phyloP scores from a whole-genome alignment of 2,113 vertebrate genomes.

The Chroicocephalus ridibundus region DNA sequence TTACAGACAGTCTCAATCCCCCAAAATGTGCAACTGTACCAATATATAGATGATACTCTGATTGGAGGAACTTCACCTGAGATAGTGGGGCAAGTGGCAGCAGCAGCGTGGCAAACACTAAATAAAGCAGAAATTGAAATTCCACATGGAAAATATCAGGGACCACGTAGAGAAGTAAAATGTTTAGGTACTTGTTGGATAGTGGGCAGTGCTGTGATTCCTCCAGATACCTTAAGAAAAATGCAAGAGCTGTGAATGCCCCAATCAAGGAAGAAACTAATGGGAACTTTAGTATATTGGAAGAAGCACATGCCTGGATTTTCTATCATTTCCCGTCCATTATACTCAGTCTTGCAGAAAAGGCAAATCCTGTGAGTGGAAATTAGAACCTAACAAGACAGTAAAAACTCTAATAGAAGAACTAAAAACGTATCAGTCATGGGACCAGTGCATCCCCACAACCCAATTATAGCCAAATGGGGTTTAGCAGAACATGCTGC shows the following conservation, averaged over 20 bases:
- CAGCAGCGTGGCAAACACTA: too few species aligned
- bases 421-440: not conserved
- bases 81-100: too few species aligned
- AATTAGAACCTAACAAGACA: not conserved
- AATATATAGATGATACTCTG: too few species aligned
- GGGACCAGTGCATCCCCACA: not conserved
- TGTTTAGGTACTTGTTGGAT: not conserved
- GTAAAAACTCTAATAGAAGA: not conserved
- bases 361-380: not conserved
- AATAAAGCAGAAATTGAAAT: too few species aligned
- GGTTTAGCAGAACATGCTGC: not conserved
- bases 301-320: not conserved
- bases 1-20: too few species aligned
- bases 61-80: too few species aligned
- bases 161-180: too few species aligned
- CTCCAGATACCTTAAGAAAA: not conserved
- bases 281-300: not conserved
- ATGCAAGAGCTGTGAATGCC: not conserved
- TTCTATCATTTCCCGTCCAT: not conserved
- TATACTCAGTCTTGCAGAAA: not conserved
- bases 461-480: not conserved
- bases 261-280: not conserved
- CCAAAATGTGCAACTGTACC: too few species aligned
- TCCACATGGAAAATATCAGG: too few species aligned
- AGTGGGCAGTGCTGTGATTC: not conserved